These are phyloP conservation scores for Saccostrea echinata DNA, from an alignment of 1,140 invertebrate species.

Conservation along the genomic window DNA sequence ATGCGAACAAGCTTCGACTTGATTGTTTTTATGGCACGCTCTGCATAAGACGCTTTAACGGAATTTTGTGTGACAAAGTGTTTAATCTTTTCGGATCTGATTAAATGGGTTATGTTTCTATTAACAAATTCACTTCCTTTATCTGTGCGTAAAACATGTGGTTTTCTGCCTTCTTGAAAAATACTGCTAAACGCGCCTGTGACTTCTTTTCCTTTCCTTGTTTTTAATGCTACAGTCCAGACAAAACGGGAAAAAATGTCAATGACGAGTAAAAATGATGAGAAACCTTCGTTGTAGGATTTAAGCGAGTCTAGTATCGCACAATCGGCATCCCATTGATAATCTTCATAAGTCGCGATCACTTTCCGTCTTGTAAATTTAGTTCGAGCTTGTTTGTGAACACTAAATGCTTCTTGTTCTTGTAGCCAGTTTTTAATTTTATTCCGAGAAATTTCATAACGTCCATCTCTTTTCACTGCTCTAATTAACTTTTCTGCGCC, in stretches of 20 bases:
- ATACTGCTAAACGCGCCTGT: slow-evolving; percentile 4
- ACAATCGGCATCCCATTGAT: slow-evolving; percentile 58
- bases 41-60: no score
- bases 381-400: slow-evolving; percentile 52
- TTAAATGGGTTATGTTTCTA: not conserved
- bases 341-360: slow-evolving; percentile 50
- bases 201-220: slow-evolving; percentile 37
- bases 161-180: slow-evolving; percentile 31
- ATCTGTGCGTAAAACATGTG: slow-evolving; percentile 41
- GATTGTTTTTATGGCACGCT: no score
- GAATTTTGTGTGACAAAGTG: slow-evolving; percentile 19
- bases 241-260: slow-evolving; percentile 51
- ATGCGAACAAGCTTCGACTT: no score
- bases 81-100: not conserved
- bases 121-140: slow-evolving; percentile 47
- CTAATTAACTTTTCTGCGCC: slow-evolving; percentile 52
- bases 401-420: slow-evolving; percentile 50
- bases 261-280: slow-evolving; percentile 40
- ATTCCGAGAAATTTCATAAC: slow-evolving; percentile 48
- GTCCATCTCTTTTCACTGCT: slow-evolving; percentile 52
- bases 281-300: slow-evolving; percentile 50
- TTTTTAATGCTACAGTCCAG: slow-evolving; percentile 11
- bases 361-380: slow-evolving; percentile 48
- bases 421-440: slow-evolving; percentile 56
- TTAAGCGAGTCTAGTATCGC: slow-evolving; percentile 43